Percentiles rank a stretch among this genome's conserved stretches.
phyloP scores from a whole-genome alignment of 2,113 vertebrate species.

The Pterophyllum scalare region DNA sequence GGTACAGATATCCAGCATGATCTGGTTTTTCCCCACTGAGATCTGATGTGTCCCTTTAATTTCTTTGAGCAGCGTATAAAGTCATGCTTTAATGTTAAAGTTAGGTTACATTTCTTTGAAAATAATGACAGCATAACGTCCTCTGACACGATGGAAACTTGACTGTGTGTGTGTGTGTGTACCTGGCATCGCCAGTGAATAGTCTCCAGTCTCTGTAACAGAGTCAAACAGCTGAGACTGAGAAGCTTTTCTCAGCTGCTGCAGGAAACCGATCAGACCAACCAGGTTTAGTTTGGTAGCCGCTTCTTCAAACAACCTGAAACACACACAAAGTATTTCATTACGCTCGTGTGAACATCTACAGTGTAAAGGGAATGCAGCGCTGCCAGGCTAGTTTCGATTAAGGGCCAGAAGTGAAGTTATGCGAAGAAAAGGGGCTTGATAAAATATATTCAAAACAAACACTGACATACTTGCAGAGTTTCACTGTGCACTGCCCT shows the following conservation, averaged over 20 bases:
- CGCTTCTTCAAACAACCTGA: slow-evolving; percentile 95
- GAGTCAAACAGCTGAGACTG: slow-evolving; percentile 96
- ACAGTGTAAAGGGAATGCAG: fast-evolving
- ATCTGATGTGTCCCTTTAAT: too few species aligned
- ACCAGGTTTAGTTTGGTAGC: slow-evolving; percentile 91
- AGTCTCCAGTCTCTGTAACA: slow-evolving; percentile 90
- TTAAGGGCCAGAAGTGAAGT: background rate
- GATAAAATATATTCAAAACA: background rate
- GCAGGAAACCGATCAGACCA: slow-evolving; percentile 90
- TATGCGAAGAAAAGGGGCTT: background rate
- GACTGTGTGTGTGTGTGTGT: slow-evolving; percentile 32
- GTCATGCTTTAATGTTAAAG: background rate
- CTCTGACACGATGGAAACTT: background rate
- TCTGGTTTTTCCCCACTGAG: too few species aligned
- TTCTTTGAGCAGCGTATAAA: too few species aligned
- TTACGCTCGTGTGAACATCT: background rate
- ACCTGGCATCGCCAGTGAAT: slow-evolving; percentile 97
- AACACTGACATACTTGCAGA: background rate
- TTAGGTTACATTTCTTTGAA: background rate
- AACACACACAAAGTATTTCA: slow-evolving; percentile 28
- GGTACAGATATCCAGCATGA: too few species aligned
- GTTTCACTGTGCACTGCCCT: background rate
- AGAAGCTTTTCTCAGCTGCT: slow-evolving; percentile 95
- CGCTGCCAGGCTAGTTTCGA: fast-evolving
- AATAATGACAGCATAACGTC: background rate